Evolutionary conservation across 2,797 vertebrate species (phyloP), one percentile per base, ranked within the genome.

Genomic region (Odontamblyopus rebecca): DNA sequence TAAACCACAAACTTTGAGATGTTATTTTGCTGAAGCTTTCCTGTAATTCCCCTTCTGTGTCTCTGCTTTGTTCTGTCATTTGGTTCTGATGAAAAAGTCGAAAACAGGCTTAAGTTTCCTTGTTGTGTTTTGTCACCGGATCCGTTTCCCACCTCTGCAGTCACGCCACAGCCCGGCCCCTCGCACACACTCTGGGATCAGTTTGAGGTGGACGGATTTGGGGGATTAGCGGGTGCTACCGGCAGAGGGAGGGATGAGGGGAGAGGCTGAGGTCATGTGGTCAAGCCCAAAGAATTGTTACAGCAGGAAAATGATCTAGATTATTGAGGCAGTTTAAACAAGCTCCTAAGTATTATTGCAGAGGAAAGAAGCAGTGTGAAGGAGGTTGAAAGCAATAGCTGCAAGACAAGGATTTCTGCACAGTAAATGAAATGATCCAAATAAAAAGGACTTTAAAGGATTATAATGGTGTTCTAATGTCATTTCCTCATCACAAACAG

Each of bases 181-280:
- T 83, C 48, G 2, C 70, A 82, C 85, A 86, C 77, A 87, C 77
- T 81, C 72, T 78, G 73, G 76, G 87, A 89, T 90, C 80, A 84
- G 73, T 69, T 67, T 51, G 76, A 88, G 74, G 88, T 41, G 56
- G 70, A 61, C 61, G 63, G 85, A 84, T 81, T 84, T 83, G 83
- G 50, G 76, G 83, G 85, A 89, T 90, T 90, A 88, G 6, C 68
- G 77, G 74, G 85, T 82, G 75, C 54, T 76, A 69, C 78, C 76
- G 78, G 80, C 72, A 81, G 74, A 61, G 68, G 71, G 11, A 62
- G 73, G 82, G 78, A 77, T 65, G 72, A 75, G 73, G 82, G 78
- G 78, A 67, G 72, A 75, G 73, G 71, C 81, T 80, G 79, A 74
- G 73, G 74, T 81, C 75, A 82, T 77, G 77, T 73, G 79, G 82